Conservation (phyloP, 2,888 invertebrate genomes). For the Agrochola lychnidis region DNA sequence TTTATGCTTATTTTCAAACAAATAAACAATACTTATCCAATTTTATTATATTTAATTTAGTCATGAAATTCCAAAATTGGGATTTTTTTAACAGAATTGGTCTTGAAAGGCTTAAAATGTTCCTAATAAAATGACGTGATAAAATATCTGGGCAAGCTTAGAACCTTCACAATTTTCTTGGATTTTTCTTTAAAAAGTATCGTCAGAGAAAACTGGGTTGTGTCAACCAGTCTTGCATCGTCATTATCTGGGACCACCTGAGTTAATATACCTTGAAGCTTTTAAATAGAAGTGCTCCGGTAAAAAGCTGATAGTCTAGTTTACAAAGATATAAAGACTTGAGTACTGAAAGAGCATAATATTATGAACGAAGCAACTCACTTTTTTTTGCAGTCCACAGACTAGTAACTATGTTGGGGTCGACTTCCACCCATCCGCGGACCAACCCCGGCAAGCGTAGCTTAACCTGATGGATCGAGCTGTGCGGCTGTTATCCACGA, state of each 20-base stretch:
- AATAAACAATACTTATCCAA: too few relatives aligned
- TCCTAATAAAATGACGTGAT: background rate
- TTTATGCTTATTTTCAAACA: too few relatives aligned
- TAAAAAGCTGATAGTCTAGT: conserved; percentile 56
- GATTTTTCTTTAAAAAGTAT: conserved; percentile 37
- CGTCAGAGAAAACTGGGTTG: conserved; percentile 60
- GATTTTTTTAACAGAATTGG: background rate
- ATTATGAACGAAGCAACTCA: background rate
- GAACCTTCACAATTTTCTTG: conserved; percentile 12
- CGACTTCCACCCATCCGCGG: too few relatives aligned
- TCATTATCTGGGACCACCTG: conserved; percentile 57
- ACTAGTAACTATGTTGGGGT: too few relatives aligned
- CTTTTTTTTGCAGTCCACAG: too few relatives aligned
- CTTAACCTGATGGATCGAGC: too few relatives aligned
- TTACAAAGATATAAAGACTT: conserved; percentile 19
- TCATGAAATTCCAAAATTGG: background rate
- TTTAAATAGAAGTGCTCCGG: conserved; percentile 53
- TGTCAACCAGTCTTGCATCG: conserved; percentile 54
- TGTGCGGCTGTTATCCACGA: too few relatives aligned
- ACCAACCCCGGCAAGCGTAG: too few relatives aligned
- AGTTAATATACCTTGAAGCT: conserved; percentile 52
- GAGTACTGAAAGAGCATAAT: background rate
- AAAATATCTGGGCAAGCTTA: conserved; percentile 2
- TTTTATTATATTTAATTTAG: background rate
- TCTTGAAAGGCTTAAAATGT: background rate